Evolutionary conservation across 2,888 invertebrate genomes (phyloP).

Genomic region (Parasteatoda lunata): DNA sequence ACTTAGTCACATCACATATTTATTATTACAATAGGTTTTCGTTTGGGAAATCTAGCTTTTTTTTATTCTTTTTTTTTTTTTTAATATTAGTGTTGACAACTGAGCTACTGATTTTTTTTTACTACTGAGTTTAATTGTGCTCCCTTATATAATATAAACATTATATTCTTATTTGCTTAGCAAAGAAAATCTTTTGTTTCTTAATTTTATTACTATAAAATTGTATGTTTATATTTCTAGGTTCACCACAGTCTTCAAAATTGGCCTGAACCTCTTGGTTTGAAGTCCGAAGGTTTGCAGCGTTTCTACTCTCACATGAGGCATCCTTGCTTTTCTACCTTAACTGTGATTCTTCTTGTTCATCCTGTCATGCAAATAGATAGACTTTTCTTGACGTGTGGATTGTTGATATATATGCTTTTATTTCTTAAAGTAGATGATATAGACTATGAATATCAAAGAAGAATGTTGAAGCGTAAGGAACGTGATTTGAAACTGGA

Average conservation of each 20-base stretch:
- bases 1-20: too few species aligned
- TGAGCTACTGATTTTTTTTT: too few species aligned
- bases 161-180: too few species aligned
- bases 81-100: too few species aligned
- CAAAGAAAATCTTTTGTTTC: too few species aligned
- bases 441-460: conserved; percentile 54
- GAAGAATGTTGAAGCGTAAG: conserved; percentile 30
- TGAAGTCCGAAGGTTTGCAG: conserved; percentile 49
- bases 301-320: conserved; percentile 65
- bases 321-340: conserved; percentile 55
- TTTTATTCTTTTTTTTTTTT: too few species aligned
- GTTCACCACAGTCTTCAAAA: conserved; percentile 33
- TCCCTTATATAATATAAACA: too few species aligned
- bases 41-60: too few species aligned
- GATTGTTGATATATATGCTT: conserved; percentile 42
- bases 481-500: conserved; percentile 16
- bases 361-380: conserved; percentile 67
- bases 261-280: conserved; percentile 29
- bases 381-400: conserved; percentile 47
- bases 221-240: conserved; percentile 17
- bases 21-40: too few species aligned
- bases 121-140: too few species aligned
- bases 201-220: background rate
- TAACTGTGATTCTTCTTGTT: conserved; percentile 46
- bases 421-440: conserved; percentile 41